Evolutionary conservation across 2,113 vertebrate species (phyloP).

Genomic region (Colossoma macropomum): DNA sequence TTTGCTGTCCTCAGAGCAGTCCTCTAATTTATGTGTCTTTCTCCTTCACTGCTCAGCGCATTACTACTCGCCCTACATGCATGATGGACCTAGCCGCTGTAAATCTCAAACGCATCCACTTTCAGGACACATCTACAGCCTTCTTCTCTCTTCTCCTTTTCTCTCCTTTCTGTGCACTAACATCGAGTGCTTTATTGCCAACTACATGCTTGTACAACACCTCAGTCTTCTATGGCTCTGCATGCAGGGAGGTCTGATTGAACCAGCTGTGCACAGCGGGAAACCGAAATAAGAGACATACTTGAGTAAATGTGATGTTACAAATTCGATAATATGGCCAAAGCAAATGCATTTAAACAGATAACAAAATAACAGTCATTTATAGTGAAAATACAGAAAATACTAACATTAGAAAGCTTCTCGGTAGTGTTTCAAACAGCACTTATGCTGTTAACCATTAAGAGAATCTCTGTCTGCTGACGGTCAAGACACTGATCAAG

Average conservation of each 20-base stretch:
- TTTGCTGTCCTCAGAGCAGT: slow-evolving; percentile 1
- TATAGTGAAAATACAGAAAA: neutral
- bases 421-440: neutral
- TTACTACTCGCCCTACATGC: slow-evolving; percentile 47
- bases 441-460: neutral
- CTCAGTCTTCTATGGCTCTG: slow-evolving; percentile 16
- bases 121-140: slow-evolving; percentile 47
- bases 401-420: neutral
- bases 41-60: slow-evolving; percentile 38
- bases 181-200: slow-evolving; percentile 26
- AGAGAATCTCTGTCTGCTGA: neutral
- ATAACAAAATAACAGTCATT: neutral
- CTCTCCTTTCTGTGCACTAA: neutral
- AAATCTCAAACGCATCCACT: slow-evolving; percentile 45
- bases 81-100: slow-evolving; percentile 44
- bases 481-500: neutral
- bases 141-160: slow-evolving; percentile 5
- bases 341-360: neutral
- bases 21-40: slow-evolving; percentile 48
- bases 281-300: neutral
- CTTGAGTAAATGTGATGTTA: neutral
- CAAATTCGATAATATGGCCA: neutral
- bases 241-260: neutral
- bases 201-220: slow-evolving; percentile 5
- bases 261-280: neutral